Base-by-base conservation (phyloP, 2,888 invertebrate genomes). In the Biston stratarius region DNA sequence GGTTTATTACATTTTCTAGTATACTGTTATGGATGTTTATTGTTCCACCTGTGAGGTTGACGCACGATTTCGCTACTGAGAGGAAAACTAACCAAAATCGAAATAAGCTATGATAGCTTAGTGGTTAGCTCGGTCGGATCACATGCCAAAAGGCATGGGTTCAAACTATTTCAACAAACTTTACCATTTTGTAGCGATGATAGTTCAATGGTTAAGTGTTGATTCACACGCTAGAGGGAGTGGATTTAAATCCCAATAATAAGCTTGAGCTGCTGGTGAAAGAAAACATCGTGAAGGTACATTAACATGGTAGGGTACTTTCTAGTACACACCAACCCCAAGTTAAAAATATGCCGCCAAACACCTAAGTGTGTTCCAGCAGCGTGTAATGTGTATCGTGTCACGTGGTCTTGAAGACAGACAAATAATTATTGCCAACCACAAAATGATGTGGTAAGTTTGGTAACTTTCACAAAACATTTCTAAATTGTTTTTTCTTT, bases 381-480 rank as follows among this genome's bases (percentile, higher is more conserved):
- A 24, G 24, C 24, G 24, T 24, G 24, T 24, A 24, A 24, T 24
- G 1, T 24, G 24, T 24, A 24, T 24, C 24, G 24, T 24, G 3
- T 24, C 24, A 14, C 52, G 36, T 52, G 14, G 14, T 52, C 36
- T 76, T 72, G 71, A 70, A 79, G 75, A 79, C 79, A n/a, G n/a
- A 34, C 24, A 24, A 24, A 24, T 24, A 24, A 24, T 24, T n/a
- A 34, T 78, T 74, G 79, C 72, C 78, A 83, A 78, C 82, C 81
- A 83, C 81, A 24, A 24, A 24, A 24, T 78, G 81, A 81, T 74
- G 72, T 78, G 74, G 81, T 81, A 73, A 73, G 24, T 69, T 64
- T 66, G 70, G 81, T n/a, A n/a, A n/a, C 86, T 87, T 86, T 87
- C 86, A 83, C 83, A 77, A 78, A 75, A 79, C 71, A 70, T 55